These are phyloP conservation scores for Lucilia sericata DNA, from an alignment of 1,140 invertebrate species.

Conservation along the genomic window DNA sequence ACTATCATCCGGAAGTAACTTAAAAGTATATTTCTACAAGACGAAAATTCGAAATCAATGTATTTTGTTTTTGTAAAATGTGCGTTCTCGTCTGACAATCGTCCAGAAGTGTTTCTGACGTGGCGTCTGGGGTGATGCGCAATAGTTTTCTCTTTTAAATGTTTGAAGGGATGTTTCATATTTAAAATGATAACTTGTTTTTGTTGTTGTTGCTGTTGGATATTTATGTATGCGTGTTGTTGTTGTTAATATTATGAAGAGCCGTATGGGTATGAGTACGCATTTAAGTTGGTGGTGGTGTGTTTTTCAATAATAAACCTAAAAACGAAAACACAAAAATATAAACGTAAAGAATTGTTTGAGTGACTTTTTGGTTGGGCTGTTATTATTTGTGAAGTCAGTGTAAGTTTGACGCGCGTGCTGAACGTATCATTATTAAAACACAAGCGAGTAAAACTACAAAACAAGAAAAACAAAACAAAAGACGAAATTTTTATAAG, in stretches of 20 bases:
- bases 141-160: too few relatives aligned
- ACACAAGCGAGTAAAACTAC: constrained; percentile 46
- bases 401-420: constrained; percentile 67
- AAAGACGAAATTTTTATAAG: constrained; percentile 27
- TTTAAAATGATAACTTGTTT: constrained; percentile 41
- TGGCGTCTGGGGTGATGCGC: too few relatives aligned
- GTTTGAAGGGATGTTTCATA: too few relatives aligned
- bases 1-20: too few relatives aligned
- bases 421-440: constrained; percentile 56
- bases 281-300: constrained; percentile 35
- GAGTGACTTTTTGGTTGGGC: constrained; percentile 50
- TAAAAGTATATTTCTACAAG: too few relatives aligned
- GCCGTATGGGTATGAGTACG: constrained; percentile 33
- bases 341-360: constrained; percentile 33
- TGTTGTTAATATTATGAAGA: constrained; percentile 15
- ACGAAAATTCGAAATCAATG: too few relatives aligned
- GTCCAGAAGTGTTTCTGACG: too few relatives aligned
- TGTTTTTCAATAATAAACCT: background rate
- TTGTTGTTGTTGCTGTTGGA: background rate
- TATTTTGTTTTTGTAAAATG: too few relatives aligned
- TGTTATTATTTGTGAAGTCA: constrained; percentile 50
- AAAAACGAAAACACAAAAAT: background rate
- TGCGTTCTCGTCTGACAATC: too few relatives aligned
- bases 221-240: background rate
- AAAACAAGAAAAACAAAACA: constrained; percentile 32